Evolutionary conservation across 2,113 vertebrate species (phyloP), one percentile per base, ranked within the genome.

Genomic region (Gymnogyps californianus): DNA sequence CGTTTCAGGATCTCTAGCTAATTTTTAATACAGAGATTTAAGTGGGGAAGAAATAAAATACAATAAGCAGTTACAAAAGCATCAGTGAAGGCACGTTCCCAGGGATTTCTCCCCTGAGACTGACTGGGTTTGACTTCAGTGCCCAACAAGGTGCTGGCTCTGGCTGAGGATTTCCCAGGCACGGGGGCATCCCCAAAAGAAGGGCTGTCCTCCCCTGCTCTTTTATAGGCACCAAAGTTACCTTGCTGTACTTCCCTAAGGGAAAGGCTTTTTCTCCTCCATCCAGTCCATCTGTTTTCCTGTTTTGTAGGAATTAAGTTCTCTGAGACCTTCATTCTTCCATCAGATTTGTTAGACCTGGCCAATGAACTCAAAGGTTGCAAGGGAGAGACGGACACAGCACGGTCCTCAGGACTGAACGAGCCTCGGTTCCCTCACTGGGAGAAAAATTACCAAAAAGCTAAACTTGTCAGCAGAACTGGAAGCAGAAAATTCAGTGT

Each of bases 391-490:
- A 29, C 11, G 42, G 52, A 16, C 2, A 11, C 7, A 26, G 34
- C 0, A 0, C 0, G 11, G 22, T 40, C 51, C 59, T 58, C 19
- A 17, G 44, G 44, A 38, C 57, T 67, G 42, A 31, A 51, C 4
- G 13, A 69, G 24, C 47, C n/a, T 85, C 8, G 7, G 7, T 16
- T 76, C 36, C 34, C 24, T 29, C 15, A 38, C 6, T 57, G 25
- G 15, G 32, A 85, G 89, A 87, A 69, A 92, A 89, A 86, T 3
- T 22, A 72, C 25, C 6, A 2, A 47, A 71, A 55, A 65, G 42
- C 55, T 11, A 19, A 51, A 52, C 8, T 36, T 44, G 16, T 44
- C 70, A 82, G 77, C 34, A 86, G 22, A 61, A 52, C 7, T n/a
- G 67, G 66, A 79, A 94, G 74, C 28, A 92, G 57, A 80, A 79